Evolutionary conservation across 92 coral and sea anemone genomes (phyloP), one percentile per base, ranked within the genome.

Genomic region (Heliopora coerulea): DNA sequence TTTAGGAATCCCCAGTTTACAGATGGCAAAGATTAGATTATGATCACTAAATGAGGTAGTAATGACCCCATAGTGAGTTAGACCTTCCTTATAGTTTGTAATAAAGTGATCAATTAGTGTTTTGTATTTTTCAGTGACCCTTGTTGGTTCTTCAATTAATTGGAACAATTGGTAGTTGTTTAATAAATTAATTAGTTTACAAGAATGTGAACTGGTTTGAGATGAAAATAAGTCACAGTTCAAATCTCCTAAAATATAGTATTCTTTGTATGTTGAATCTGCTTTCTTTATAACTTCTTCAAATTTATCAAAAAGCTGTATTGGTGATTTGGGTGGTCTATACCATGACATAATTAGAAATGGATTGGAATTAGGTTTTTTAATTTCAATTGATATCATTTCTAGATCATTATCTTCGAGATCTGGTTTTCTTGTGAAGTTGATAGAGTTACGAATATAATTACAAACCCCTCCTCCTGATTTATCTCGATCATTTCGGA

Each of bases 141-240:
- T 19, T 1, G 83, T 79, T 25, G 83, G 83, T 79, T 79, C 67
- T 21, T 79, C 41, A 11, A 79, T 79, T 66, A 79, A 19, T 48
- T 66, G 83, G 27, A 37, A 21, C 30, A 79, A 56, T 66, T 67
- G 59, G 33, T 54, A 79, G 37, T 54, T 52, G 34, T 56, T 57
- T 12, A 79, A 52, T 52, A 79, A 50, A 65, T 66, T 44, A 27
- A 52, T 12, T 0, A 52, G 60, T 29, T 32, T 49, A 2, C 29
- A 30, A 44, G 82, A 41, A 54, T 65, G 49, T 31, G 49, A 50
- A 37, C 39, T 26, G 6, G 31, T 46, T 37, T 58, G 32, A 12
- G 40, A n/a, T 18, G 32, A 18, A 18, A 78, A 34, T 14, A 69
- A 46, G 26, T 64, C 75, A 49, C 72, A 77, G 28, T 77, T 77